Evolutionary conservation across 2,888 invertebrate genomes (phyloP), one percentile per base, ranked within the genome.

Genomic region (Caenorhabditis sp.): DNA sequence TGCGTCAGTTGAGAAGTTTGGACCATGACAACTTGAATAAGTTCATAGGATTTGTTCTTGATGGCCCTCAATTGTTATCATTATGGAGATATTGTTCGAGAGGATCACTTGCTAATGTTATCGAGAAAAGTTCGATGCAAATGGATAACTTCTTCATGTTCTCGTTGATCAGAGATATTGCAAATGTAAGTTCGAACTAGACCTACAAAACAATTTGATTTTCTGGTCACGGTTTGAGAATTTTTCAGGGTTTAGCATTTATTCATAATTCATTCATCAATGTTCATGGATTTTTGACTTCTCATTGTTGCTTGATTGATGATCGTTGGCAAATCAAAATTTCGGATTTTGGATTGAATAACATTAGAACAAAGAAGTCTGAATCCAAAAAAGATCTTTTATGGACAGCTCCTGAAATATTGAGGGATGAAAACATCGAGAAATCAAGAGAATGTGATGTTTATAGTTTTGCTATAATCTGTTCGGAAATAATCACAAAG

Each of bases 1-100:
- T 79, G 49, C 59, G 79, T 66, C 51, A 84, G 79, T 55, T 86
- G 49, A 70, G 84, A 19, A 67, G 75, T 21, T 24, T 87, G 27
- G 83, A 86, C 21, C 77, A 87, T 70, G 86, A 84, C 58, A 86
- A 86, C 62, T 63, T 83, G 55, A 86, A 87, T 66, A 76, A 80
- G 27, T 86, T 86, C 68, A 67, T 84, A 24, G 86, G 86, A 1
- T 31, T 86, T 27, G 83, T 79, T n/a, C 60, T 81, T 1, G 84
- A 86, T 57, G 81, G 76, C 8, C 83, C 82, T 2, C 60, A 82
- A 19, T 62, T 76, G 24, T 62, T 81, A 59, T 78, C 85, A 3
- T 58, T 85, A 24, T 85, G 86, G 85, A 81, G 74, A 59, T 84
- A 72, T 64, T 85, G 85, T 61, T 69, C 76, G 24, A 58, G 85